Base-by-base conservation (phyloP, 92 coral and sea anemone species). In the Phenganax stokvisi region DNA sequence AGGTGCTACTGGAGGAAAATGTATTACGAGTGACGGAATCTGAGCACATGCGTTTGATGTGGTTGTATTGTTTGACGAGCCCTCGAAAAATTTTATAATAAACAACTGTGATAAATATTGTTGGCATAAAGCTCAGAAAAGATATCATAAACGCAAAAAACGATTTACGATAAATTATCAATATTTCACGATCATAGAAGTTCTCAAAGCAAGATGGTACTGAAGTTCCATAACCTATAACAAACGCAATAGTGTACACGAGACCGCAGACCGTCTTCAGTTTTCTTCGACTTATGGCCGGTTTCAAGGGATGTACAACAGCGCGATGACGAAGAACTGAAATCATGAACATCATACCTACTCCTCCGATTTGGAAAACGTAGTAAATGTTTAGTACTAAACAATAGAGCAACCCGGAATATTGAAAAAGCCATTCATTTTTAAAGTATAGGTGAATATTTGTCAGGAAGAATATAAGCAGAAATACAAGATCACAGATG, bases 301-400 rank as follows among this genome's bases (percentile, higher is more conserved):
- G 63, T 58, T 58, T 0, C 17, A 58, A 58, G 63, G 63, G 63
- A 0, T 58, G 2, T 2, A 58, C 63, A 58, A 12, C 63, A 12
- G 63, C 63, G 63, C 63, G 63, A 58, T 58, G 17, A 58, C 63
- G 63, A 58, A 58, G 63, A 12, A 58, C 13, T n/a, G 63, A 58
- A n/a, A 58, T 58, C 17, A 58, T n/a, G n/a, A n/a, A 8, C 63
- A 58, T 58, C 63, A 58, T 58, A 58, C 17, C 13, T 58, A 58
- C 3, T n/a, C 63, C 63, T 58, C 15, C 63, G 8, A 58, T n/a
- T 58, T 58, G 63, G 17, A 7, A 58, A n/a, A 58, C 13, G 17
- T 11, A 57, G 12, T 1, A 0, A 11, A n/a, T 0, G 1, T 57
- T 1, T 0, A 0, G 12, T 2, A 57, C 12, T 2, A 58, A n/a